Evolutionary conservation across 1,140 invertebrate species (phyloP).

Genomic region (Saccostrea cuccullata): DNA sequence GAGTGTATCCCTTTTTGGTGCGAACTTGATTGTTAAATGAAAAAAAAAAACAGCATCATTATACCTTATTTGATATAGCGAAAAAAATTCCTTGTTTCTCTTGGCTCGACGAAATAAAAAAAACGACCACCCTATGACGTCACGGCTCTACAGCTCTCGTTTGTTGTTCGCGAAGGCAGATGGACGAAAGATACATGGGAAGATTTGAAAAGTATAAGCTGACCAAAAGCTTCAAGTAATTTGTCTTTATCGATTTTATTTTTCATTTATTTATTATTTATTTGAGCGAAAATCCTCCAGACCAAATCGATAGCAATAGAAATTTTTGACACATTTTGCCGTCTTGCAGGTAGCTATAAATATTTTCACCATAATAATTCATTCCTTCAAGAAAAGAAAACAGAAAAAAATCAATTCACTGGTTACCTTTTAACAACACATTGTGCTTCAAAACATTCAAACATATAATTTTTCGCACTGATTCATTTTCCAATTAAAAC

Average conservation of each 20-base stretch:
- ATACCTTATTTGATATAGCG: slow-evolving; percentile 41
- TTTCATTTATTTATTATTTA: slow-evolving; percentile 63
- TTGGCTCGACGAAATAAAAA: not conserved
- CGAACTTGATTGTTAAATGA: slow-evolving; percentile 40
- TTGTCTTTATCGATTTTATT: slow-evolving; percentile 45
- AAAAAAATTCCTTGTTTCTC: slow-evolving; percentile 26
- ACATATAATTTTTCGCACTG: not conserved
- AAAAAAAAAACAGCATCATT: slow-evolving; percentile 37
- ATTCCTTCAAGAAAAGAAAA: slow-evolving; percentile 41
- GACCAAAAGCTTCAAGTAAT: slow-evolving; percentile 42
- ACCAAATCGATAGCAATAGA: slow-evolving; percentile 54
- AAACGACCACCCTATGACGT: not conserved
- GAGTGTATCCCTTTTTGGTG: slow-evolving; percentile 37
- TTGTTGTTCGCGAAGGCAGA: slow-evolving; percentile 24
- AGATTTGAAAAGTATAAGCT: slow-evolving; percentile 45
- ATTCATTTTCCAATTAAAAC: slow-evolving; percentile 46
- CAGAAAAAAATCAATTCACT: slow-evolving; percentile 49
- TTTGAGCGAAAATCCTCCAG: slow-evolving; percentile 56
- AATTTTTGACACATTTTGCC: slow-evolving; percentile 59
- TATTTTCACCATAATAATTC: slow-evolving; percentile 46
- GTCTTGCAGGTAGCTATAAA: slow-evolving; percentile 57
- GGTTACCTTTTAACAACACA: slow-evolving; percentile 25
- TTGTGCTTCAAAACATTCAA: slow-evolving; percentile 13
- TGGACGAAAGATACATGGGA: slow-evolving; percentile 49
- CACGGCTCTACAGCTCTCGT: not conserved